Evolutionary conservation across 2,113 vertebrate species (phyloP).

Genomic region (Zosterops pallidus): DNA sequence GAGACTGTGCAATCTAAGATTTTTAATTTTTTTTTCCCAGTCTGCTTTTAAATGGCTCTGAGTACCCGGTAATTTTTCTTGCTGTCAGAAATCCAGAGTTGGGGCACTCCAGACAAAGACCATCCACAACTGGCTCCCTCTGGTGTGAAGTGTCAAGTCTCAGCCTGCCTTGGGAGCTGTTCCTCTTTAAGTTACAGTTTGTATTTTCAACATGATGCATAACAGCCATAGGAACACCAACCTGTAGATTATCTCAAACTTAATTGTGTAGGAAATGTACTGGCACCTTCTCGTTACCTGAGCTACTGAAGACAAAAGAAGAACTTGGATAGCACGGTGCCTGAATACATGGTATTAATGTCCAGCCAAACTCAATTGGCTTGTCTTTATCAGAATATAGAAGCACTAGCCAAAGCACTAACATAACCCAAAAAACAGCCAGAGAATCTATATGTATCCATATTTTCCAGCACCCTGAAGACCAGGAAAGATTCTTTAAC

Average conservation of each 20-base stretch:
- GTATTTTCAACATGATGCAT: background rate
- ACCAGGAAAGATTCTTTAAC: background rate
- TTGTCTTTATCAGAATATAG: background rate
- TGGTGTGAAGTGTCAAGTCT: background rate
- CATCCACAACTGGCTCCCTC: background rate
- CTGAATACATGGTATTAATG: background rate
- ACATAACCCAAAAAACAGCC: background rate
- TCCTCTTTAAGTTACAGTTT: background rate
- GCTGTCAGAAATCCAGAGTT: background rate
- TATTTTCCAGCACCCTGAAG: background rate
- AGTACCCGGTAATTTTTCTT: background rate
- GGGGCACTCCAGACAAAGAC: background rate
- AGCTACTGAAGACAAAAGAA: background rate
- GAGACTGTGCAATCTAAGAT: background rate
- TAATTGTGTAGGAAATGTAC: background rate
- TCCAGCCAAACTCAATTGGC: background rate
- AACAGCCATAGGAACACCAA: background rate
- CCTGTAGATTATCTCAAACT: background rate
- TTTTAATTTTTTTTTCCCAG: background rate
- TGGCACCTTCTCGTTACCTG: background rate
- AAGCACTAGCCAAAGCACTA: background rate
- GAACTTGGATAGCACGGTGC: background rate
- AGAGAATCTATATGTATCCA: background rate
- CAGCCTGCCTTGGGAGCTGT: background rate
- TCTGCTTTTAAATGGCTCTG: conserved; percentile 7